Conservation (phyloP, 2,797 vertebrate genomes). For the Graptemys geographica region DNA sequence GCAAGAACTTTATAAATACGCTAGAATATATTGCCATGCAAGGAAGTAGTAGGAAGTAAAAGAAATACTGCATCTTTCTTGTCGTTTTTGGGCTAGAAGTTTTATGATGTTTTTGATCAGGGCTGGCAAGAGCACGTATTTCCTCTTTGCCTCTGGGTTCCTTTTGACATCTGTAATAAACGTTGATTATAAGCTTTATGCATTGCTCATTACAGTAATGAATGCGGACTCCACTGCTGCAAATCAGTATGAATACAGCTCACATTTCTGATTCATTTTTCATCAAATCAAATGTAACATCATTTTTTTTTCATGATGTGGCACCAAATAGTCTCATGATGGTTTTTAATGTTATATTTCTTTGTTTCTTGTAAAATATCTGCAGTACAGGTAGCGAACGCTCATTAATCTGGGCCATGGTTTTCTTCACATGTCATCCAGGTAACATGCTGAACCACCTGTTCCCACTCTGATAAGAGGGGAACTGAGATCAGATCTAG, state of each 20-base stretch:
- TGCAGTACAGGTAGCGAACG: background rate
- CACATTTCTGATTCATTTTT: constrained; percentile 41
- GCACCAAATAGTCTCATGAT: constrained; percentile 37
- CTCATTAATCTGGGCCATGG: background rate
- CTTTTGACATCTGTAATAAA: constrained; percentile 50
- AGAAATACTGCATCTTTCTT: constrained; percentile 13
- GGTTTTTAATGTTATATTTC: background rate
- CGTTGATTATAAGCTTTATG: constrained; percentile 44
- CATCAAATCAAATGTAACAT: constrained; percentile 52
- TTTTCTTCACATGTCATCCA: background rate
- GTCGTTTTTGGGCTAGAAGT: constrained; percentile 15
- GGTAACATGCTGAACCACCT: constrained; percentile 6
- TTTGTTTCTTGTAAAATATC: background rate
- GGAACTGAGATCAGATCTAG: background rate
- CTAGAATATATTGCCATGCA: background rate
- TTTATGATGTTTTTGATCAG: constrained; percentile 42
- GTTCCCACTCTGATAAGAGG: background rate
- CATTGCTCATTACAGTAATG: constrained; percentile 54
- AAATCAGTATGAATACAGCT: constrained; percentile 29
- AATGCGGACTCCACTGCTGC: constrained; percentile 48
- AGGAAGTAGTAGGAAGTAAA: background rate
- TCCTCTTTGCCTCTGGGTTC: constrained; percentile 49
- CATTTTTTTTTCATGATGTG: constrained; percentile 25
- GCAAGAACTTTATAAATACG: constrained; percentile 9
- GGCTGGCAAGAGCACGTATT: background rate